phyloP scores from a whole-genome alignment of 2,113 vertebrate species.

The Perccottus glenii region DNA sequence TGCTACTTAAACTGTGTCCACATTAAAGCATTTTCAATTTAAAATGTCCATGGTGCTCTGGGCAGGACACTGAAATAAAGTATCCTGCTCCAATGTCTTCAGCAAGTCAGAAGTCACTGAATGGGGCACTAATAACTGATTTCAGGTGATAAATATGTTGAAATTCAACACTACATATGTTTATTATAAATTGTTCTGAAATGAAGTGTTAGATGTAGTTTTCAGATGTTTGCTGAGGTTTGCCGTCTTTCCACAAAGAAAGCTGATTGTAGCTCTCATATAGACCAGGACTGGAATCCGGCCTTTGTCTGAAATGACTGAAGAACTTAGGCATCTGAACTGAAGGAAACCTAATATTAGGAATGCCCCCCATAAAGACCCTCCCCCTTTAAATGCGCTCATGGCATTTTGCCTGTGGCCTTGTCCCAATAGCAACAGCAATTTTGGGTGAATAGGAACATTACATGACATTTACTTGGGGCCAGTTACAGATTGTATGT shows the following conservation, averaged over 20 bases:
- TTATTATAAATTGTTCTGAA: not conserved
- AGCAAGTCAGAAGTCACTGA: slow-evolving; percentile 1
- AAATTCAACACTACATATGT: not conserved
- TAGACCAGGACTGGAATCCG: slow-evolving; percentile 32
- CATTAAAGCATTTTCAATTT: no score
- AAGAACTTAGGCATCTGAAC: slow-evolving; percentile 59
- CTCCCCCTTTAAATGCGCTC: not conserved
- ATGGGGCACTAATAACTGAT: slow-evolving; percentile 1
- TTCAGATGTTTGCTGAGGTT: slow-evolving; percentile 1
- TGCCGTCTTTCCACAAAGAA: not conserved
- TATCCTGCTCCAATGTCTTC: not conserved
- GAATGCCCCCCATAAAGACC: slow-evolving; percentile 32
- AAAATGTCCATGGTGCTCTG: not conserved
- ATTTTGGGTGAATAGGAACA: slow-evolving; percentile 28
- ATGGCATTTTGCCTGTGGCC: slow-evolving; percentile 10
- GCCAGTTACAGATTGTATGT: slow-evolving; percentile 1
- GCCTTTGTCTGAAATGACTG: slow-evolving; percentile 53
- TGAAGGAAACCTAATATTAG: slow-evolving; percentile 67
- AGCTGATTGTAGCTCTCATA: slow-evolving; percentile 20
- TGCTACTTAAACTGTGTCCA: not conserved
- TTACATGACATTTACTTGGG: slow-evolving; percentile 10
- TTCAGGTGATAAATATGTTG: not conserved
- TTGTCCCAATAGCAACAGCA: slow-evolving; percentile 22
- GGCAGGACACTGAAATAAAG: not conserved
- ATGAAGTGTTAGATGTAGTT: not conserved